Evolutionary conservation across 2,113 vertebrate species (phyloP), one percentile per base, ranked within the genome.

Genomic region (Ibidorhyncha struthersii): DNA sequence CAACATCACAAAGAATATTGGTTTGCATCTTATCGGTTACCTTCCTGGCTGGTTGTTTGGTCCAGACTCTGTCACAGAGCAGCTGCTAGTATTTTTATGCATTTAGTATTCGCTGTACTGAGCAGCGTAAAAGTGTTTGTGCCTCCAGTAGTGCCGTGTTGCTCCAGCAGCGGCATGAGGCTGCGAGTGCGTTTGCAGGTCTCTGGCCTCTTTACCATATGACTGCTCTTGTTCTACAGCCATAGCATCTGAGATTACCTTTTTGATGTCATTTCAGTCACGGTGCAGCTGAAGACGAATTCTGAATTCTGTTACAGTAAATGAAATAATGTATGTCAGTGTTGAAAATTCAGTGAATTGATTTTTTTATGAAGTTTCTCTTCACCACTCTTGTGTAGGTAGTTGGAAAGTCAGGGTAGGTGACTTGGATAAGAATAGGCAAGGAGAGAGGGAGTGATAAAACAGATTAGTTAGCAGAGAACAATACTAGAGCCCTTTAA

Each of bases 391-490:
- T 82, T 73, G 71, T 92, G 92, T 91, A 86, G 92, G 92, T 70
- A 86, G 95, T 40, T 86, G 47, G 76, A 62, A 94, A 96, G 58
- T 80, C 71, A 92, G 67, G 45, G 76, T 73, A 88, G 63, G 62
- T 94, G 87, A 93, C 90, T 94, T 81, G 41, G 82, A 82, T 93
- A 93, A 94, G 92, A 96, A 92, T 81, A 95, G 82, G 38, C 78
- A 92, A 2, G 23, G 45, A 86, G 59, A 82, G 92, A 95, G 63
- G 72, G 89, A 77, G 88, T 90, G 86, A 58, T 92, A 61, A 95
- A 84, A 66, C 69, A 90, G 53, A 20, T 86, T 88, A 78, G 77
- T 88, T 95, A 86, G 72, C 92, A 92, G 50, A 92, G 79, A 96
- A 90, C 82, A 95, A 74, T 90, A 50, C 47, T 62, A 62, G 49